Percentiles rank a stretch among this genome's conserved stretches.
Conservation (phyloP, 2,888 invertebrate species). For the Cheilosia pagana region DNA sequence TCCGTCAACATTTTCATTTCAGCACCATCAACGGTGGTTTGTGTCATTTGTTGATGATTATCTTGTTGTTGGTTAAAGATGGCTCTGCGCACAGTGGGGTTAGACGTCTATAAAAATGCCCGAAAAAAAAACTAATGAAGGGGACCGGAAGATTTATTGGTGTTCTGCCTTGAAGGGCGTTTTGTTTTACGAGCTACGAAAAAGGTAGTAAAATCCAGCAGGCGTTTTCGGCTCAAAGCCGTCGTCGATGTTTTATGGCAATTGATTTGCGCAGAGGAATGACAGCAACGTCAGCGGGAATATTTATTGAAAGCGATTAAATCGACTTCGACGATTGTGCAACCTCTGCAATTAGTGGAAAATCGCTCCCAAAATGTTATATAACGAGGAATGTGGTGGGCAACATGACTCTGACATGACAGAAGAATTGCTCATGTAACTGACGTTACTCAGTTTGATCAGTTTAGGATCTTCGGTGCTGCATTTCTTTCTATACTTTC, state of each 20-base stretch:
- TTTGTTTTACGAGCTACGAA: slow-evolving; percentile 13
- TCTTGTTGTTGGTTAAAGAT: slow-evolving; percentile 24
- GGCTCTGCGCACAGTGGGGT: slow-evolving; percentile 50
- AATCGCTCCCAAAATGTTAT: no score
- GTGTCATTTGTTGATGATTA: slow-evolving; percentile 63
- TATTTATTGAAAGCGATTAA: no score
- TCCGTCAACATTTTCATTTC: slow-evolving; percentile 66
- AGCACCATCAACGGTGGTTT: slow-evolving; percentile 62
- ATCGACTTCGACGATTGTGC: no score
- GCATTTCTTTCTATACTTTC: no score
- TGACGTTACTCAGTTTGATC: no score
- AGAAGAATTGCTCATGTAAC: no score
- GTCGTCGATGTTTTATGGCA: not conserved
- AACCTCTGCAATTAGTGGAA: no score
- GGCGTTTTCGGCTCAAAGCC: not conserved
- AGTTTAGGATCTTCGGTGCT: no score
- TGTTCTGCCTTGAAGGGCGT: not conserved
- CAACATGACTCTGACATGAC: no score
- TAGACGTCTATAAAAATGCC: slow-evolving; percentile 37
- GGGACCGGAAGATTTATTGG: slow-evolving; percentile 29
- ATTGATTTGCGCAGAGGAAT: no score
- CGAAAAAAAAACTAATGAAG: slow-evolving; percentile 13
- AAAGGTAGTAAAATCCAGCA: not conserved
- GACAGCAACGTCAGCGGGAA: no score
- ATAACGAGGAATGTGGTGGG: no score